Evolutionary conservation across 2,888 invertebrate species (phyloP).

Genomic region (Drosophila austrosaltans): DNA sequence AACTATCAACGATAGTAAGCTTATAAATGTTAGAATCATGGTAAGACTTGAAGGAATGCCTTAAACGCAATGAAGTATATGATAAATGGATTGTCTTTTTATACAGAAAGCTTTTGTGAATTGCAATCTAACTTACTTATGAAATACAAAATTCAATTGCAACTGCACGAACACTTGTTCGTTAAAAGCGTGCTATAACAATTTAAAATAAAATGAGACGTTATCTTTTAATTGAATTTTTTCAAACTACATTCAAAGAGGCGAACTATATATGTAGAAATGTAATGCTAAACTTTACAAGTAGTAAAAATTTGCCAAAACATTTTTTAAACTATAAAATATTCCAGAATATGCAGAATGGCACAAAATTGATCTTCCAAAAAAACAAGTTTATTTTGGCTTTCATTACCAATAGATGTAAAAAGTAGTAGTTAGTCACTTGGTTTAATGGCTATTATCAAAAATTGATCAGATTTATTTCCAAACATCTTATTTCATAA

Average conservation of each 20-base stretch:
- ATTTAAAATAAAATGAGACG: not conserved
- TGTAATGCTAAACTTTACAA: too few species aligned
- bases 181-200: not conserved
- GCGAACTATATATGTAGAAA: too few species aligned
- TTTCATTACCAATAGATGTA: too few species aligned
- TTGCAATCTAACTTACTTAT: not conserved
- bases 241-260: too few species aligned
- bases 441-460: too few species aligned
- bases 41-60: not conserved
- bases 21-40: not conserved
- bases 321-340: too few species aligned
- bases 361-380: too few species aligned
- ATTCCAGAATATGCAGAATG: too few species aligned
- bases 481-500: not conserved
- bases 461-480: too few species aligned
- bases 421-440: too few species aligned
- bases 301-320: too few species aligned
- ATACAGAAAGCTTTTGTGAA: not conserved
- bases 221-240: not conserved
- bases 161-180: not conserved
- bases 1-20: not conserved
- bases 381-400: too few species aligned
- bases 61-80: not conserved
- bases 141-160: not conserved
- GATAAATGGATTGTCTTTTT: not conserved